Evolutionary conservation across 2,113 vertebrate species (phyloP).

Genomic region (Cyprinodon brontotheroides): DNA sequence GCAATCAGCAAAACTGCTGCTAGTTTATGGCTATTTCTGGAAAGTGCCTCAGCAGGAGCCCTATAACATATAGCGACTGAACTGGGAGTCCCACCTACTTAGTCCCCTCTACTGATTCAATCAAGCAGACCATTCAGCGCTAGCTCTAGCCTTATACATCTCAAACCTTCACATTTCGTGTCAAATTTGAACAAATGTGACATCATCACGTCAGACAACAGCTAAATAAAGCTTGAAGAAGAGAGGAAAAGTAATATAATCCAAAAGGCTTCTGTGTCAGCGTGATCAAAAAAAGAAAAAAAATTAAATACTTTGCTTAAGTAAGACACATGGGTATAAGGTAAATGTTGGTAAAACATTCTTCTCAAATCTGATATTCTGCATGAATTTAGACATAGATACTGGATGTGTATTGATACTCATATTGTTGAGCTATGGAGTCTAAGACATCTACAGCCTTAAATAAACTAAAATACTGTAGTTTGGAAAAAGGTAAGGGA

Average conservation of each 20-base stretch:
- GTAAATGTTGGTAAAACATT: neutral
- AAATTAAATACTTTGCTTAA: neutral
- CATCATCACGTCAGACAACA: neutral
- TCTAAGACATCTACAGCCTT: neutral
- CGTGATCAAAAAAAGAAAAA: neutral
- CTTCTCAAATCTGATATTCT: neutral
- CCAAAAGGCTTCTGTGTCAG: neutral
- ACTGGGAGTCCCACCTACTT: neutral
- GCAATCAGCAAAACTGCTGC: neutral
- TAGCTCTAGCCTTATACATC: neutral
- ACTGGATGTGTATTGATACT: neutral
- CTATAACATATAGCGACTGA: constrained; percentile 1
- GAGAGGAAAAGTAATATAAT: constrained; percentile 1
- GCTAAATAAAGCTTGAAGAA: neutral
- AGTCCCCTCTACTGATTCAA: neutral
- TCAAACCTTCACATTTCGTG: neutral
- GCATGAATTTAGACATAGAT: neutral
- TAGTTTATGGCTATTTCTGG: constrained; percentile 2
- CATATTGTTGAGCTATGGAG: neutral
- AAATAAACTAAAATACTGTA: neutral
- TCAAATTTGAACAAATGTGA: constrained; percentile 7
- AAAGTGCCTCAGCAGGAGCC: neutral
- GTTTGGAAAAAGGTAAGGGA: neutral
- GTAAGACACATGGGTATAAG: too few relatives aligned
- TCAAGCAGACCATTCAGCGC: neutral